Base-by-base conservation (phyloP, 2,797 vertebrate genomes). In the Pelodytes ibericus region DNA sequence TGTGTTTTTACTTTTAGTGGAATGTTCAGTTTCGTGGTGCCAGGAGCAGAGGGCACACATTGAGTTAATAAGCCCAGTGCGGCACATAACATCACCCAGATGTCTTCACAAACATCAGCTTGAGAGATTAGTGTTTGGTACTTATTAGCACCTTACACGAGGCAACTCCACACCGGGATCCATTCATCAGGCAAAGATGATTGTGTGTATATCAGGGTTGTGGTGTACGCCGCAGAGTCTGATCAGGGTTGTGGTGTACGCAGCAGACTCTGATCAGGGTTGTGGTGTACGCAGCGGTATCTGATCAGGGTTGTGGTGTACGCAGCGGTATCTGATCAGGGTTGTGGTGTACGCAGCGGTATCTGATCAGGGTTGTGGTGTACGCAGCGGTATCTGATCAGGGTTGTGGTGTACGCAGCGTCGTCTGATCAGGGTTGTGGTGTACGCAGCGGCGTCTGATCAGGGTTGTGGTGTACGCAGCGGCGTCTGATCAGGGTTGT, bases 371-470 rank as follows among this genome's bases (percentile, higher is more conserved):
- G 39, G 31, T 33, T 63, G 20, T n/a, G n/a, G n/a, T 13, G 9
- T 27, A 60, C 27, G n/a, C 27, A 30, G 58, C 58, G n/a, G n/a
- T n/a, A n/a, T n/a, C n/a, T n/a, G n/a, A 65, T 63, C 61, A 41
- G 22, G 39, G 31, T 33, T 63, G 20, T n/a, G n/a, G n/a, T 13
- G 9, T 27, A 60, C 27, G n/a, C 27, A 30, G 58, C 58, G n/a
- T n/a, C n/a, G n/a, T n/a, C n/a, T n/a, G n/a, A 65, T 63, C 61
- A 41, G 22, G 39, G 31, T 33, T 63, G 20, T n/a, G n/a, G n/a
- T 13, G 9, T 27, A 60, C 27, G n/a, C 27, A 30, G 58, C 58
- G n/a, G n/a, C n/a, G n/a, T n/a, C n/a, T n/a, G n/a, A 65, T 63
- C 61, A 41, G 22, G 39, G 31, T 33, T 63, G 20, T n/a, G n/a